phyloP scores from a whole-genome alignment of 2,888 invertebrate species.

The Macaria liturata region DNA sequence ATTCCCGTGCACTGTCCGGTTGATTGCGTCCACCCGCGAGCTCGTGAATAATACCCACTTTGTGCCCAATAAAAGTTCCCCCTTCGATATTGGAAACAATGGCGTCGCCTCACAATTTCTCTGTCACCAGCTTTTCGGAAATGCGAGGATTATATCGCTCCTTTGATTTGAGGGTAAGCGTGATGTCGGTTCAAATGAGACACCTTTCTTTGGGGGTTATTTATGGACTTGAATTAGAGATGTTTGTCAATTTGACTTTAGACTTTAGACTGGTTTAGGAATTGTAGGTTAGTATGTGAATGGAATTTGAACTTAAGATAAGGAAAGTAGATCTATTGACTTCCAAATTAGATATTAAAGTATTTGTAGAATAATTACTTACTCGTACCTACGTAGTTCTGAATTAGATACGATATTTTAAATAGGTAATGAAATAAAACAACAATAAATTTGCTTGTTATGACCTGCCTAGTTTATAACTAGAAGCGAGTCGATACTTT shows the following conservation, averaged over 20 bases:
- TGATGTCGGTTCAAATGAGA: constrained; percentile 69
- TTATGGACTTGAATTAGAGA: constrained; percentile 38
- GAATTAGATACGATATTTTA: too few relatives aligned
- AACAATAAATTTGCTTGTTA: background rate
- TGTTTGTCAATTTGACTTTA: constrained; percentile 16
- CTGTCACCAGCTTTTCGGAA: constrained; percentile 61
- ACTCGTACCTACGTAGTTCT: too few relatives aligned
- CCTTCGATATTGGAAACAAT: constrained; percentile 80
- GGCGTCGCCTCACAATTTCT: constrained; percentile 76
- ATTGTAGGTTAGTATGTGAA: too few relatives aligned
- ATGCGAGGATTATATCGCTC: constrained; percentile 69
- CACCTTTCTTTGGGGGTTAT: constrained; percentile 40
- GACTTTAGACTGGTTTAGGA: background rate
- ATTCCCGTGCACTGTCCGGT: constrained; percentile 45
- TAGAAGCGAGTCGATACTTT: constrained; percentile 30
- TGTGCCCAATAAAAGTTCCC: constrained; percentile 80
- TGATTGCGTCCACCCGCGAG: constrained; percentile 74
- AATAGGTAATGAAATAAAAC: too few relatives aligned
- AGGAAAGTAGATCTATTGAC: too few relatives aligned
- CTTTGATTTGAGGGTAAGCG: constrained; percentile 75
- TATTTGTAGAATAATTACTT: too few relatives aligned
- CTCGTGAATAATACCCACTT: constrained; percentile 80
- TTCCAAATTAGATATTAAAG: too few relatives aligned
- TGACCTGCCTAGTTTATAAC: constrained; percentile 11
- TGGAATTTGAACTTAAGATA: too few relatives aligned